A percentile compares a stretch with the other conserved stretches of the same genome.
Evolutionary conservation across 2,888 invertebrate species (phyloP).

Genomic region (Troglohyphantes excavatus): DNA sequence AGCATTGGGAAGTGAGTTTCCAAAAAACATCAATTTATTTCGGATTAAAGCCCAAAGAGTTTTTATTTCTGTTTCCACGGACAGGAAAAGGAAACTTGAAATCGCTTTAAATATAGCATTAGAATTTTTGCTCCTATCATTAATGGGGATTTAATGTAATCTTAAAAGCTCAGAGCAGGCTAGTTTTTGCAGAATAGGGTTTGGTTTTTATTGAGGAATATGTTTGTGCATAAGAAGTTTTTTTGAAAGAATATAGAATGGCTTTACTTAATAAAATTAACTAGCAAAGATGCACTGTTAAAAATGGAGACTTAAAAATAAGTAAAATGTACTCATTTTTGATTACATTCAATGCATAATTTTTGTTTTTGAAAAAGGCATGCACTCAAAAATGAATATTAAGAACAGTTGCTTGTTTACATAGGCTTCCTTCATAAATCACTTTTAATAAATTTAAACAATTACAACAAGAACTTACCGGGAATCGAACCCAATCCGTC

Average conservation of each 20-base stretch:
- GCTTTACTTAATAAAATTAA: too few relatives aligned
- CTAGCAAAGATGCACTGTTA: too few relatives aligned
- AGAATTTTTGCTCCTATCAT: conserved; percentile 44
- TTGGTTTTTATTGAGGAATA: background rate
- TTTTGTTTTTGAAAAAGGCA: too few relatives aligned
- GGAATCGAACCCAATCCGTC: too few relatives aligned
- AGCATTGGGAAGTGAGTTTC: conserved; percentile 7
- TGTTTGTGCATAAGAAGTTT: background rate
- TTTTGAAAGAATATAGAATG: background rate
- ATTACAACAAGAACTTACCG: too few relatives aligned
- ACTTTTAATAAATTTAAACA: too few relatives aligned
- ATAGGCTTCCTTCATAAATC: too few relatives aligned
- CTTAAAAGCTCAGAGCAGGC: background rate
- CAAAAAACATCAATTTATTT: conserved; percentile 62
- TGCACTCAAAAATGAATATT: too few relatives aligned
- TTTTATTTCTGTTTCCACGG: background rate
- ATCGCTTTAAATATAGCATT: conserved; percentile 48
- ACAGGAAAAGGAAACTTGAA: background rate
- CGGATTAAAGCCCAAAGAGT: conserved; percentile 47
- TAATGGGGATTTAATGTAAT: conserved; percentile 46
- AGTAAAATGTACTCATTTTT: too few relatives aligned
- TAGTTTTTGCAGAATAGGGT: background rate
- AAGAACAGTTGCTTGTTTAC: too few relatives aligned
- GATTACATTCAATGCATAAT: too few relatives aligned
- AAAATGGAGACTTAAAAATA: too few relatives aligned